These are phyloP conservation scores for Latrodectus geometricus DNA, from an alignment of 1,140 invertebrate species.

Conservation along the genomic window DNA sequence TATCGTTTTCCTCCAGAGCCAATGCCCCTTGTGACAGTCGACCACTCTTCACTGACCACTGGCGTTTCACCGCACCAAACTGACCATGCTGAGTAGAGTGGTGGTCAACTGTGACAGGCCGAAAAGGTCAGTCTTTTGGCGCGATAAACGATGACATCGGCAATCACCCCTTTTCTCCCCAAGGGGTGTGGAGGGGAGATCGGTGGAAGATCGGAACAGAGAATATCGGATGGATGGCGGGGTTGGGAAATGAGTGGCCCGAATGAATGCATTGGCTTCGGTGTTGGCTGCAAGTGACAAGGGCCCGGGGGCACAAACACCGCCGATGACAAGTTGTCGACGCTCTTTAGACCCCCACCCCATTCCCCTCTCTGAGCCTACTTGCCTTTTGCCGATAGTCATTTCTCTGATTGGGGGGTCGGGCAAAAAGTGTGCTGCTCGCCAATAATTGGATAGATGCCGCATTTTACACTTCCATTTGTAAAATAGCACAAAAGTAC, in stretches of 20 bases:
- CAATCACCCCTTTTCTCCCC: constrained; percentile 13
- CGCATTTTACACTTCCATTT: too few species aligned
- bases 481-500: too few species aligned
- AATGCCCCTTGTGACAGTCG: background rate
- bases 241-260: constrained; percentile 1
- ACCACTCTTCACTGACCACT: constrained; percentile 1
- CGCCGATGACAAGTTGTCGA: constrained; percentile 60
- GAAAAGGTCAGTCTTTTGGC: constrained; percentile 53
- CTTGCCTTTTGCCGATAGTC: constrained; percentile 57
- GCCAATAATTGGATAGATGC: too few species aligned
- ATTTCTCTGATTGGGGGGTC: constrained; percentile 15
- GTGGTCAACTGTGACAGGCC: constrained; percentile 31
- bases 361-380: background rate
- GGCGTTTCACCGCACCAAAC: background rate
- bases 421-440: background rate
- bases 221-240: background rate
- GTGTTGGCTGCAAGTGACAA: constrained; percentile 56
- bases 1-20: constrained; percentile 12
- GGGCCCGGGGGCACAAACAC: constrained; percentile 55
- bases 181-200: background rate
- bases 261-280: constrained; percentile 58
- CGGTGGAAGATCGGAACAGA: background rate
- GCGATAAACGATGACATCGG: constrained; percentile 52
- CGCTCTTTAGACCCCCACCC: constrained; percentile 33
- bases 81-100: constrained; percentile 6